Conservation (phyloP, 2,888 invertebrate genomes). For the Diaperis boleti region DNA sequence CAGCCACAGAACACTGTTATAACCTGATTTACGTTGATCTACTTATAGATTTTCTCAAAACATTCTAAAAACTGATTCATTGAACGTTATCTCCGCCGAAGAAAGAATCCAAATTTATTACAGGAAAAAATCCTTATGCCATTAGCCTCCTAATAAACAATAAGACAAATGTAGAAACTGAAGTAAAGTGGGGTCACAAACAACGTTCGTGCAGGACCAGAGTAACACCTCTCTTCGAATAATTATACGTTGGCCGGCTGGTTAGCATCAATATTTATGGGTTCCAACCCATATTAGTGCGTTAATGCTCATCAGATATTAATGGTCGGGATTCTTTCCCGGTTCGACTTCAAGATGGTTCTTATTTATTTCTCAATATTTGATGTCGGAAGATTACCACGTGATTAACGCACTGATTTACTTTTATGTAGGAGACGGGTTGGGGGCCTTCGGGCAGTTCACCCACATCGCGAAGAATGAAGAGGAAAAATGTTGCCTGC, state of each 20-base stretch:
- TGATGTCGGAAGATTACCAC: constrained; percentile 28
- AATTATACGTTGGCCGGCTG: constrained; percentile 57
- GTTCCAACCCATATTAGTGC: constrained; percentile 59
- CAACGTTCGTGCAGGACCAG: constrained; percentile 53
- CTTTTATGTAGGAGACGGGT: constrained; percentile 16
- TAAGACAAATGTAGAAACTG: constrained; percentile 42
- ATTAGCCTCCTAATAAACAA: constrained; percentile 35
- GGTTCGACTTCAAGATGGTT: constrained; percentile 25
- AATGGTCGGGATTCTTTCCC: constrained; percentile 51
- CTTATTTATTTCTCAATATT: constrained; percentile 36
- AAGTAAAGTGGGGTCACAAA: constrained; percentile 46
- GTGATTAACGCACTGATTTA: constrained; percentile 26
- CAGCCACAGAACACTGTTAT: constrained; percentile 30
- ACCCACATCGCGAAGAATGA: constrained; percentile 11
- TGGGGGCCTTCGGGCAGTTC: background rate
- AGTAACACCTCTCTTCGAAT: constrained; percentile 56
- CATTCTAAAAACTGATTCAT: background rate
- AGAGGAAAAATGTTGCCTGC: too few relatives aligned
- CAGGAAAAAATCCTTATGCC: constrained; percentile 28
- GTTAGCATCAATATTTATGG: constrained; percentile 59
- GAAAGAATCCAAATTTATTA: constrained; percentile 28
- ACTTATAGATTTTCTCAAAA: constrained; percentile 26
- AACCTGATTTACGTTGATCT: constrained; percentile 25
- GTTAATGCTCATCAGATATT: constrained; percentile 59
- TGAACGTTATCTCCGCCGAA: constrained; percentile 19